Conservation (phyloP, 2,797 vertebrate genomes). For the Poeciliopsis gracilis region DNA sequence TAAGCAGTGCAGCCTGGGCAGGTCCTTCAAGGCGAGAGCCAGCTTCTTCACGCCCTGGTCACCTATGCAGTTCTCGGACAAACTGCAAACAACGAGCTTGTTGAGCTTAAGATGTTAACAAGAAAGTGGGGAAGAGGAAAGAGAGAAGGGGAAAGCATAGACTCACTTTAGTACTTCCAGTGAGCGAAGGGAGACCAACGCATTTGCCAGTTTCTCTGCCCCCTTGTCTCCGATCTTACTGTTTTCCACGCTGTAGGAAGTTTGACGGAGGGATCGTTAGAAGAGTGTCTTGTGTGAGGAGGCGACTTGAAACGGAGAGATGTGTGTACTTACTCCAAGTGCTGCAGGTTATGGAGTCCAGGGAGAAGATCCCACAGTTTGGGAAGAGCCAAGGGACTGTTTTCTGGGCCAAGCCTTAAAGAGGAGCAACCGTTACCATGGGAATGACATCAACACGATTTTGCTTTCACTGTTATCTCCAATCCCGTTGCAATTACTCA, state of each 20-base stretch:
- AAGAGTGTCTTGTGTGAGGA: neutral
- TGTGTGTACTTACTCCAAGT: constrained; percentile 84
- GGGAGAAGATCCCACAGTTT: constrained; percentile 85
- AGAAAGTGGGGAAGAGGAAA: neutral
- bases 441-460: neutral
- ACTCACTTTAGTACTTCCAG: constrained; percentile 93
- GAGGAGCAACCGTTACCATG: neutral
- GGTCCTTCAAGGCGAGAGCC: constrained; percentile 27
- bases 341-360: constrained; percentile 85
- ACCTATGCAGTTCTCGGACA: constrained; percentile 72
- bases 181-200: constrained; percentile 79
- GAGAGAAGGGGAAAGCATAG: neutral
- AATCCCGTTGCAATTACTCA: constrained; percentile 72
- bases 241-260: constrained; percentile 86
- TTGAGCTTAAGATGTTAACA: neutral
- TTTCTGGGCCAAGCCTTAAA: constrained; percentile 85
- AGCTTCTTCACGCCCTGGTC: constrained; percentile 63
- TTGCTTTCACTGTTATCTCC: neutral
- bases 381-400: constrained; percentile 81
- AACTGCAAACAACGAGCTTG: constrained; percentile 37
- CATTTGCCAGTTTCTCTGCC: constrained; percentile 79
- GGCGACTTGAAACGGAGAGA: neutral
- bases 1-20: constrained; percentile 67
- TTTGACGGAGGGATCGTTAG: neutral
- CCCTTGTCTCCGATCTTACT: constrained; percentile 89